Conservation (phyloP, 2,113 vertebrate species). For the Greenwoodochromis staneri region DNA sequence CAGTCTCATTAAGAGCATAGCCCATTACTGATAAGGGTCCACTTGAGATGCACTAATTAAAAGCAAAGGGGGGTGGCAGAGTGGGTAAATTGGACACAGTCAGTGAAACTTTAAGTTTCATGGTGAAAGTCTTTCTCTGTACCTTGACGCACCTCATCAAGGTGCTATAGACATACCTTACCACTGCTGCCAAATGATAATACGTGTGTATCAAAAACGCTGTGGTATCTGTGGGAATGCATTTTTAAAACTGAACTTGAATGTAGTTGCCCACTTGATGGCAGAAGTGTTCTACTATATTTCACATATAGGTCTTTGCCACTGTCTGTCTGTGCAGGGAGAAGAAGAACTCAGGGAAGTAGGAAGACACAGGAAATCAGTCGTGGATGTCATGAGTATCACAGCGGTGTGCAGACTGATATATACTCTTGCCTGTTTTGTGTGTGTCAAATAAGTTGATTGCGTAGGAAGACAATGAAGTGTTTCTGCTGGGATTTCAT, state of each 20-base stretch:
- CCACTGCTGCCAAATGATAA: constrained; percentile 9
- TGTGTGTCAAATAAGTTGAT: constrained; percentile 4
- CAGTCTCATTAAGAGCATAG: constrained; percentile 62
- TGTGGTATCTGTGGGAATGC: background rate
- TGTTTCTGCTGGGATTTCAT: background rate
- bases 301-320: background rate
- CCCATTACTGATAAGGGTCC: constrained; percentile 60
- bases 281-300: constrained; percentile 61
- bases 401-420: background rate
- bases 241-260: background rate
- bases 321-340: background rate
- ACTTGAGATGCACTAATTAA: constrained; percentile 64
- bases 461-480: background rate
- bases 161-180: background rate
- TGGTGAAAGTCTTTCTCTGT: constrained; percentile 16
- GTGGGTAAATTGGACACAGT: constrained; percentile 40
- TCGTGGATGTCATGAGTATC: constrained; percentile 2
- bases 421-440: background rate
- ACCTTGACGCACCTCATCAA: background rate
- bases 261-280: constrained; percentile 60
- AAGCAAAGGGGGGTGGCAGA: constrained; percentile 38
- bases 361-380: background rate
- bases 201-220: background rate
- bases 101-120: constrained; percentile 39
- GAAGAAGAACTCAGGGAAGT: background rate